A percentile compares a stretch with the other conserved stretches of the same genome.
Evolutionary conservation across 2,113 vertebrate species (phyloP).

Genomic region (Nipponia nippon): DNA sequence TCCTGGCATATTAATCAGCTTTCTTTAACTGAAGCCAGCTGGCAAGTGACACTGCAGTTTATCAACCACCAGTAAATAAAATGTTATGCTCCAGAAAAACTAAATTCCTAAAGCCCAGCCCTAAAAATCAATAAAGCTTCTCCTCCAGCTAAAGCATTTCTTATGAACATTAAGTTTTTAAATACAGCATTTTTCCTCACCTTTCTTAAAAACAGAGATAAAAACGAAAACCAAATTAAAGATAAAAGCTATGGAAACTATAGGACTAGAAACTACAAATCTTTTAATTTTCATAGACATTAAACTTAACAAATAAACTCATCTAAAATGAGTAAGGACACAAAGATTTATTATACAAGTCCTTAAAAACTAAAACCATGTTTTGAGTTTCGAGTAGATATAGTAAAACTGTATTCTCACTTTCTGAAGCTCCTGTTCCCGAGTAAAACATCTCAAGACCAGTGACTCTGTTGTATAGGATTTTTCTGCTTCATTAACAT

Average conservation of each 20-base stretch:
- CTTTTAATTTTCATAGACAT: neutral
- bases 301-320: neutral
- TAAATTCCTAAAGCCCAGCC: neutral
- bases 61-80: conserved; percentile 28
- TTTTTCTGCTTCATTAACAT: neutral
- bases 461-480: neutral
- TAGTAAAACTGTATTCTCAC: neutral
- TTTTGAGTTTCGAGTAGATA: neutral
- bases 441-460: neutral
- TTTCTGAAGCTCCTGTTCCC: neutral
- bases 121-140: conserved; percentile 9
- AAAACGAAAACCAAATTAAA: neutral
- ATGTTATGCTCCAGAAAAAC: conserved; percentile 28
- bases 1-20: neutral
- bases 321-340: neutral
- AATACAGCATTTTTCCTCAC: neutral
- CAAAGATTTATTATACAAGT: neutral
- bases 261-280: neutral
- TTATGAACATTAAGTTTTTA: neutral
- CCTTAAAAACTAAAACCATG: neutral
- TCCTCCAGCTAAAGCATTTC: neutral
- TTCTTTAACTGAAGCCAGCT: neutral
- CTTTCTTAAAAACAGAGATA: neutral
- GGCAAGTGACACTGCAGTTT: conserved; percentile 8
- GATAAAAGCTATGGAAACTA: neutral